Conservation (phyloP, 2,797 vertebrate genomes). For the Sparus aurata region DNA sequence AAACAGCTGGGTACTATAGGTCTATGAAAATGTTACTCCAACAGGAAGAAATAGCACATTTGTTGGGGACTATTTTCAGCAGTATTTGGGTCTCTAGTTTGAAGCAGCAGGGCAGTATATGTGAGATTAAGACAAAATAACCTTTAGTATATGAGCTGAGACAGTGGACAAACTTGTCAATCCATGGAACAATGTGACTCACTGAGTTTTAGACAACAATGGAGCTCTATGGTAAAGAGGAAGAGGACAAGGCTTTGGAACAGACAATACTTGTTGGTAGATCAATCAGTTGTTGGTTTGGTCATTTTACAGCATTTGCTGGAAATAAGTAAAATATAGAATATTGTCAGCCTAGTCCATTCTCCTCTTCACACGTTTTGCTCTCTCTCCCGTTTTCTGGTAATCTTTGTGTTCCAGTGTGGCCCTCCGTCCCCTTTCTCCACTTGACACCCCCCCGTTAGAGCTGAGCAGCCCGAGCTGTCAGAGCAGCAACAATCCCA, state of each 20-base stretch:
- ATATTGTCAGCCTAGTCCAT: neutral
- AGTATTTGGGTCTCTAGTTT: too few relatives aligned
- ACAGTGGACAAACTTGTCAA: neutral
- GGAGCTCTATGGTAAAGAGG: neutral
- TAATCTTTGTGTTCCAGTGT: conserved; percentile 50
- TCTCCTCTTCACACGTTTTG: neutral
- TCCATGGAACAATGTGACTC: neutral
- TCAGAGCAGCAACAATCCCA: conserved; percentile 98
- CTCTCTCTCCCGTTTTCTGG: conserved; percentile 19
- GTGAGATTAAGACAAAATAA: neutral
- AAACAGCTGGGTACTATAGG: too few relatives aligned
- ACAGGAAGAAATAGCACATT: too few relatives aligned
- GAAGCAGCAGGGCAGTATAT: neutral
- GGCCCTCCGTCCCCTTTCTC: conserved; percentile 46
- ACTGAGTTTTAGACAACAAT: neutral
- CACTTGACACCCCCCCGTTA: conserved; percentile 75
- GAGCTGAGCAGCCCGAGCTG: conserved; percentile 83
- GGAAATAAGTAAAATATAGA: neutral
- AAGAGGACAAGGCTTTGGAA: neutral
- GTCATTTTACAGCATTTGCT: neutral
- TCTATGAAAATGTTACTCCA: too few relatives aligned
- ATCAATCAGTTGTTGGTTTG: neutral
- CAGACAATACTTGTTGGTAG: neutral
- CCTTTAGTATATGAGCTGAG: neutral
- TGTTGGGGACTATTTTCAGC: too few relatives aligned